Percentiles rank a stretch among this genome's conserved stretches.
phyloP scores from a whole-genome alignment of 2,113 vertebrate genomes.

The Ahaetulla prasina region DNA sequence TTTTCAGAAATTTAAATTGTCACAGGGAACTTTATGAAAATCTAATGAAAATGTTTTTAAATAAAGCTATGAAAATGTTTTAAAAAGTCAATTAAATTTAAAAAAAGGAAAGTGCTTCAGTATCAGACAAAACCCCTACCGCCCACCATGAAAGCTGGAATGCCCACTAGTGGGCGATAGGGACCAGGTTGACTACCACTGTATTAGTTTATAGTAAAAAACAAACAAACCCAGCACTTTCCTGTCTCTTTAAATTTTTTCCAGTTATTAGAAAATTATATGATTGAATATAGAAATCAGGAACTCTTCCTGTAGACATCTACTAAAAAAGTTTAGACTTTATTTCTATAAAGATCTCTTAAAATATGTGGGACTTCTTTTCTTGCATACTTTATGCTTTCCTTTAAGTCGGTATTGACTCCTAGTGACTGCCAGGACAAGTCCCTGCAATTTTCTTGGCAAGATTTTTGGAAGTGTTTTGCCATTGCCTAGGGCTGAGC shows the following conservation, averaged over 20 bases:
- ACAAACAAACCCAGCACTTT: not conserved
- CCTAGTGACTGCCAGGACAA: not conserved
- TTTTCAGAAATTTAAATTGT: too few relatives aligned
- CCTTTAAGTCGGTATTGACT: not conserved
- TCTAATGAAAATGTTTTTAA: too few relatives aligned
- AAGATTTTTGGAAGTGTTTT: not conserved
- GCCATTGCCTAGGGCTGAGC: not conserved
- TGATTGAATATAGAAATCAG: not conserved
- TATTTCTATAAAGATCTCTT: not conserved
- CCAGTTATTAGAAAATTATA: not conserved
- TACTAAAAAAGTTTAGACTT: not conserved
- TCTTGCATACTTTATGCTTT: not conserved
- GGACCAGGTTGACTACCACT: too few relatives aligned
- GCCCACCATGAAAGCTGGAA: too few relatives aligned
- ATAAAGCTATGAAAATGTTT: too few relatives aligned
- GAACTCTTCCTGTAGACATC: not conserved
- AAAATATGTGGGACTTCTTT: not conserved
- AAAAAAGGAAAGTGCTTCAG: too few relatives aligned
- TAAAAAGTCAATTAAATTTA: too few relatives aligned
- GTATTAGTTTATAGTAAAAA: not conserved
- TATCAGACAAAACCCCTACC: too few relatives aligned
- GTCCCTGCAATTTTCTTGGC: not conserved
- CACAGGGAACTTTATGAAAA: too few relatives aligned
- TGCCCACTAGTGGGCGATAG: too few relatives aligned
- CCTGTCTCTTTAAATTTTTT: not conserved